Base-by-base conservation (phyloP, 2,888 invertebrate genomes). In the Netelia melanura region DNA sequence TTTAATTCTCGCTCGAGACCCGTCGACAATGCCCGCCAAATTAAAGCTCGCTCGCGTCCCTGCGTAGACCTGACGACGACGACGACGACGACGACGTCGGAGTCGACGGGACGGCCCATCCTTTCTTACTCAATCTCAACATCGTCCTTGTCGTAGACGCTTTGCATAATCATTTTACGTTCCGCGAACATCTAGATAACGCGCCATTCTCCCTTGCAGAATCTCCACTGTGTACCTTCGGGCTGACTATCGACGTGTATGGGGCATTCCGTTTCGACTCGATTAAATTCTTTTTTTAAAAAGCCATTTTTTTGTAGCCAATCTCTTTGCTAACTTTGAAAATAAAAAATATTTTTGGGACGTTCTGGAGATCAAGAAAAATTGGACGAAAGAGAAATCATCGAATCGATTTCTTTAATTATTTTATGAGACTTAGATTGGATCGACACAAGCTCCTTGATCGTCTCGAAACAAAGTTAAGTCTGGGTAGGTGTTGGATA, bases 91-190 rank as follows among this genome's bases (percentile, higher is more conserved):
- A 14, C 48, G 48, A 14, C 58, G 58, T 58, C 10, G 58, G 17
- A 17, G 58, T 21, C 21, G 17, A 10, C 58, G 10, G 9, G 48
- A 21, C 54, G 21, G 17, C 68, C 54, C 52, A 67, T 54, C 58
- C 58, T 65, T 61, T 58, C 21, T 58, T 48, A 48, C 48, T 48
- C 38, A 21, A 11, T 54, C 43, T 30, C 30, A 11, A 21, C 44
- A n/a, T 43, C 54, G 30, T 44, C 75, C 11, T 54, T 17, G 38
- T 48, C 58, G 54, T 74, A 48, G 54, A 64, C 86, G 84, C 82
- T 90, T 91, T 89, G 90, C 90, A 90, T 90, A 91, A 91, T 91
- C 87, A 88, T 88, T 91, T 90, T 90, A 90, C 89, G 80, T 71
- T 65, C 58, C 71, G 44, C 79, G 70, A 71, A 67, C 70, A 80